Base-by-base conservation (phyloP, 2,797 vertebrate genomes). In the Astyanax mexicanus region DNA sequence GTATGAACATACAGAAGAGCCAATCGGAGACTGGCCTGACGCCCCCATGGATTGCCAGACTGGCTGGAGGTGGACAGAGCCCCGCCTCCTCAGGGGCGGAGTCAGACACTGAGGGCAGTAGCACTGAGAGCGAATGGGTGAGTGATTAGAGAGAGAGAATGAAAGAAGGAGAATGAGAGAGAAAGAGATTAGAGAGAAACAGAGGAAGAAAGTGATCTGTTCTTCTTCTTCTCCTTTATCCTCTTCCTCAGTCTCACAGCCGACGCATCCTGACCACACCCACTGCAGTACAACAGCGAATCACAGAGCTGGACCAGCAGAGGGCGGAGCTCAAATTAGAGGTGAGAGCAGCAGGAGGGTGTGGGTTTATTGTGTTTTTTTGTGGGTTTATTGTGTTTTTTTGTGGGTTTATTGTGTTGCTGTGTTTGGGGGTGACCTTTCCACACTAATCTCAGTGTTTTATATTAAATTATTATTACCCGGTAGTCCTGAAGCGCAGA, bases 291-390 rank as follows among this genome's bases (percentile, higher is more conserved):
- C 94, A 94, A 51, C 91, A 90, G 64, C 89, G 88, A 45, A 93
- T 97, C 81, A 89, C 92, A 57, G 96, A 96, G 75, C 91, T 97
- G 3, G 93, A 96, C 81, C 95, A 95, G 37, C 95, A 94, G 88
- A 93, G 89, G 82, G 94, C 95, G 85, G 96, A 97, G 80, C 86
- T 97, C 4, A 93, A 93, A 76, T 96, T 96, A 1, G 94, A 95
- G 94, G 96, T 96, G 87, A 89, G 87, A 29, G n/a, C 40, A 21
- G 13, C 1, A 1, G 6, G 29, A 32, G n/a, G n/a, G n/a, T n/a
- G n/a, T n/a, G n/a, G n/a, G n/a, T n/a, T n/a, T n/a, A n/a, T n/a
- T n/a, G n/a, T n/a, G n/a, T n/a, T n/a, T n/a, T n/a, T n/a, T n/a
- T n/a, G n/a, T n/a, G n/a, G n/a, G n/a, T n/a, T n/a, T n/a, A n/a